These are phyloP conservation scores for Menura novaehollandiae DNA, from an alignment of 2,113 vertebrate species.

Conservation along the genomic window DNA sequence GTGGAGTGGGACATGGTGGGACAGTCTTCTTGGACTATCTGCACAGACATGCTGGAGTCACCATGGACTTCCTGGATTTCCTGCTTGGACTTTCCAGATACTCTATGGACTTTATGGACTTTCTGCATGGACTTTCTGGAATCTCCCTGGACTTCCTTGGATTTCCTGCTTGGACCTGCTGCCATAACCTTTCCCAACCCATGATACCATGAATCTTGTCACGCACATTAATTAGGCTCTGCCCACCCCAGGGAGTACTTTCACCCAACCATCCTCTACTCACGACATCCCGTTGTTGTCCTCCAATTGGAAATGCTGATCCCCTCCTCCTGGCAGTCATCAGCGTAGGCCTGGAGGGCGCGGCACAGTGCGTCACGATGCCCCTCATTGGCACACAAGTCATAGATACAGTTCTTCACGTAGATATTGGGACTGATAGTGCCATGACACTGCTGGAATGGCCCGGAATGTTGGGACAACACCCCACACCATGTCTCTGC, in stretches of 20 bases:
- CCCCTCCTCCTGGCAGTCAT: slow-evolving; percentile 64
- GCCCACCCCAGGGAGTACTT: not conserved
- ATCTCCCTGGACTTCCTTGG: not conserved
- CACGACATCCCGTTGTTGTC: slow-evolving; percentile 64
- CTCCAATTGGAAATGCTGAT: slow-evolving; percentile 73
- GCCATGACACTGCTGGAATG: slow-evolving; percentile 66
- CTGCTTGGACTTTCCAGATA: too few relatives aligned
- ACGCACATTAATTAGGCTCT: not conserved
- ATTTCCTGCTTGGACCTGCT: not conserved
- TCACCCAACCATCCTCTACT: slow-evolving; percentile 48
- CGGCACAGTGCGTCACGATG: slow-evolving; percentile 53
- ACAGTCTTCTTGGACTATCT: not conserved
- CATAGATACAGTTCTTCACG: slow-evolving; percentile 68
- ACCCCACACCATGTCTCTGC: not conserved
- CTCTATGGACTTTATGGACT: too few relatives aligned
- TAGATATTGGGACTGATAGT: slow-evolving; percentile 53
- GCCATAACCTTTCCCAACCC: not conserved
- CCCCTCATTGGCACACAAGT: slow-evolving; percentile 65
- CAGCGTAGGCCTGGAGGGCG: slow-evolving; percentile 59
- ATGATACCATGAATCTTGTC: not conserved
- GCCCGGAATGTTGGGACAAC: not conserved
- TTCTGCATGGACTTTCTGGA: not conserved
- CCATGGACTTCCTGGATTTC: not conserved
- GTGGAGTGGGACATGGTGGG: not conserved
- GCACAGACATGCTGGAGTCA: too few relatives aligned